A percentile compares a stretch with the other conserved stretches of the same genome.
Conservation (phyloP, 2,888 invertebrate species). For the Anagyrus pseudococci region DNA sequence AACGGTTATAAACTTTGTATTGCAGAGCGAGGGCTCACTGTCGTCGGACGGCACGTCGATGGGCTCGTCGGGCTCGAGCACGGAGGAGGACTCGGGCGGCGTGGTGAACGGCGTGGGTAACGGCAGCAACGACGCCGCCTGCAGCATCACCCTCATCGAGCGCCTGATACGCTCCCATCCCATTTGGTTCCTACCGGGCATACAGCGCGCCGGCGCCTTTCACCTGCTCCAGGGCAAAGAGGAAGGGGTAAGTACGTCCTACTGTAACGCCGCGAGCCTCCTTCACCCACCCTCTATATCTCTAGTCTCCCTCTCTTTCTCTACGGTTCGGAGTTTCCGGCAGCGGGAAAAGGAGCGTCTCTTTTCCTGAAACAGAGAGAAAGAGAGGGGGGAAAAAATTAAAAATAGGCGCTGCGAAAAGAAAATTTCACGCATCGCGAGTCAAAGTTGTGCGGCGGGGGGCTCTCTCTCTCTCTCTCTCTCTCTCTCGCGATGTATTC, state of each 20-base stretch:
- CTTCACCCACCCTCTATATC: no score
- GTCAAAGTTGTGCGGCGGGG: no score
- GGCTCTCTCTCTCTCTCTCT: no score
- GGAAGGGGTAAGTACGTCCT: conserved; percentile 73
- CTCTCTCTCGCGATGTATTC: no score
- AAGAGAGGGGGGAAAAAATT: no score
- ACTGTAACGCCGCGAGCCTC: no score
- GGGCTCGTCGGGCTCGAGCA: conserved; percentile 61
- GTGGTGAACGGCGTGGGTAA: conserved; percentile 52
- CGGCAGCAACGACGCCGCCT: conserved; percentile 75
- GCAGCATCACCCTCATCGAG: conserved; percentile 85
- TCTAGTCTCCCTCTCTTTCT: no score
- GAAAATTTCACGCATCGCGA: no score
- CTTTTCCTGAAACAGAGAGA: no score
- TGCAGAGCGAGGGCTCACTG: conserved; percentile 72
- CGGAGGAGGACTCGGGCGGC: conserved; percentile 64
- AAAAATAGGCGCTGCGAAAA: no score
- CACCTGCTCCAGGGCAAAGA: conserved; percentile 93
- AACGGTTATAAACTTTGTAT: neutral
- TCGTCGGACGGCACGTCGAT: conserved; percentile 68
- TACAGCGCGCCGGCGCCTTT: conserved; percentile 91
- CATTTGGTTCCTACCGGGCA: conserved; percentile 94
- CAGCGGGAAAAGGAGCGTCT: no score
- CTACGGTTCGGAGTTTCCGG: no score
- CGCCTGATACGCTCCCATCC: conserved; percentile 90